Evolutionary conservation across 2,113 vertebrate genomes (phyloP), one percentile per base, ranked within the genome.

Genomic region (Prunella fulvescens): DNA sequence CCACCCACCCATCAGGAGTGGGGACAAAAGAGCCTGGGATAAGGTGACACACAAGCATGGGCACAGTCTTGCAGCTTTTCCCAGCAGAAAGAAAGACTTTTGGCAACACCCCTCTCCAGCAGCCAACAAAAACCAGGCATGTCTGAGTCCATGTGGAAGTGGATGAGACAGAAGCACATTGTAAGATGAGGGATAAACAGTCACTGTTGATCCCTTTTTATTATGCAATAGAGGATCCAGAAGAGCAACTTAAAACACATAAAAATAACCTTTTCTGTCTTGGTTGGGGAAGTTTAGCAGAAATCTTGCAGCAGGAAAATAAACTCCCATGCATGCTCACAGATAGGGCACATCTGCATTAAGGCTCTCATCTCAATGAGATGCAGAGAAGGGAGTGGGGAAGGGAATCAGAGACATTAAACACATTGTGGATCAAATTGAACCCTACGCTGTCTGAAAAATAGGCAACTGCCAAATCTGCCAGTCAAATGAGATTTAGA

Each of bases 241-340:
- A 61, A 64, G 23, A 47, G 25, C 0, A 1, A 40, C 40, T 66
- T n/a, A n/a, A 56, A 62, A 26, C n/a, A 35, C 16, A 45, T 8
- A 53, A 5, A 72, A 73, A 53, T 7, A 67, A 65, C 9, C 10
- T 12, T 29, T 56, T 31, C 29, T 29, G 13, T 58, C 28, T 72
- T 58, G 11, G 37, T 25, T 11, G 8, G 37, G 35, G 33, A 64
- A 62, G 79, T 13, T 42, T 8, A 73, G 79, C n/a, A 80, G 62
- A 40, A 88, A 69, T 60, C n/a, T 39, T n/a, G 37, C 61, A 53
- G 44, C 14, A 74, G 64, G 62, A 77, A 70, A 57, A n/a, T 11
- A 76, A 86, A 20, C 40, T 81, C 35, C 14, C 0, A 0, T 13
- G 23, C 0, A 0, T 14, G 40, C 24, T 73, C 1, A 0, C 35